Evolutionary conservation across 2,797 vertebrate genomes (phyloP).

Genomic region (Borostomias antarcticus): DNA sequence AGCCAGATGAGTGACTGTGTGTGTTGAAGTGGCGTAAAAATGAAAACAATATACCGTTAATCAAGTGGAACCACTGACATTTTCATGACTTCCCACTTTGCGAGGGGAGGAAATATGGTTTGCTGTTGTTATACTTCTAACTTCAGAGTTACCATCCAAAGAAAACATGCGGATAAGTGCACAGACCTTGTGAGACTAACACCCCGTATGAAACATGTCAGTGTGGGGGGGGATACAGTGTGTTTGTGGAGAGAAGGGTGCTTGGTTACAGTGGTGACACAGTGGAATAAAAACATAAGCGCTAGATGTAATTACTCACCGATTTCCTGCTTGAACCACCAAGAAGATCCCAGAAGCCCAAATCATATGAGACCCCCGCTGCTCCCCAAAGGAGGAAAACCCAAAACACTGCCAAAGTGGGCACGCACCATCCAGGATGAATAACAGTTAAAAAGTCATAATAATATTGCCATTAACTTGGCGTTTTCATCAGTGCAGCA

Average conservation of each 20-base stretch:
- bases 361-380: conserved; percentile 22
- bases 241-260: conserved; percentile 27
- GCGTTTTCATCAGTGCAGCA: background rate
- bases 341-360: conserved; percentile 37
- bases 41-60: conserved; percentile 43
- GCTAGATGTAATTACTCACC: conserved; percentile 36
- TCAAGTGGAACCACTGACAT: conserved; percentile 58
- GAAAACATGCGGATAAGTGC: conserved; percentile 53
- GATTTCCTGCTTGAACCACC: conserved; percentile 51
- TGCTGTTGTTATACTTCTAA: conserved; percentile 38
- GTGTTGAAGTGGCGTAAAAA: conserved; percentile 41
- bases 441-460: conserved; percentile 1
- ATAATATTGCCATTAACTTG: conserved; percentile 1
- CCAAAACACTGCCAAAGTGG: conserved; percentile 14
- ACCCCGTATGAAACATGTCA: conserved; percentile 22
- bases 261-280: conserved; percentile 27
- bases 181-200: conserved; percentile 41
- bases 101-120: conserved; percentile 45
- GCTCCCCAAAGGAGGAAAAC: conserved; percentile 29
- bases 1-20: background rate
- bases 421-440: background rate
- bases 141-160: conserved; percentile 53
- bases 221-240: conserved; percentile 39
- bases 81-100: conserved; percentile 55
- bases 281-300: conserved; percentile 14